Percentiles rank a stretch among this genome's conserved stretches.
These are phyloP conservation scores for Ceraclea dissimilis DNA, from an alignment of 2,888 invertebrate genomes.

Conservation along the genomic window DNA sequence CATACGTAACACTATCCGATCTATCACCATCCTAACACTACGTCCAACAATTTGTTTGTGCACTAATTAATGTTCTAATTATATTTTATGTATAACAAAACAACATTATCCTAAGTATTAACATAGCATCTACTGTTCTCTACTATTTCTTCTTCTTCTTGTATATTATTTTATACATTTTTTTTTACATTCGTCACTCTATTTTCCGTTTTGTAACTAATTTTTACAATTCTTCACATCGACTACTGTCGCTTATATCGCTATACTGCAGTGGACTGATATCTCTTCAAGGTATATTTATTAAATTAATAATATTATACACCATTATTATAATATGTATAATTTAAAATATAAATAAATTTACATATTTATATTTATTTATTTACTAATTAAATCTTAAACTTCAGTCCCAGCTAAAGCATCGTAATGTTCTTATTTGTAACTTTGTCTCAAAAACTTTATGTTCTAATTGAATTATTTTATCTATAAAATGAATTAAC, in stretches of 20 bases:
- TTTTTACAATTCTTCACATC: constrained; percentile 23
- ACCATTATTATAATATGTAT: neutral
- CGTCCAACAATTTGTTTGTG: no score
- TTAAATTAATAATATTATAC: neutral
- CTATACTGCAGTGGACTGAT: constrained; percentile 25
- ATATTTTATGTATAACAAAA: no score
- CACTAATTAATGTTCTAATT: no score
- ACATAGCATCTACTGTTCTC: no score
- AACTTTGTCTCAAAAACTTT: no score
- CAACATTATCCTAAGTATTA: no score
- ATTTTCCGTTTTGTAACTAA: constrained; percentile 6
- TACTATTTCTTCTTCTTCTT: no score
- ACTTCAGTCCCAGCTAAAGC: neutral
- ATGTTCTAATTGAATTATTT: neutral
- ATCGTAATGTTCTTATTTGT: no score
- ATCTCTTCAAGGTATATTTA: constrained; percentile 24
- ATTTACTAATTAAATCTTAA: neutral
- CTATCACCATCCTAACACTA: no score
- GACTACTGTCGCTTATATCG: constrained; percentile 26
- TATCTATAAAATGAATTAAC: no score
- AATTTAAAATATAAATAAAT: constrained; percentile 1
- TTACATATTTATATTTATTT: neutral
- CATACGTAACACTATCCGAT: no score
- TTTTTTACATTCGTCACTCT: neutral
- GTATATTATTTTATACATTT: no score